phyloP scores from a whole-genome alignment of 2,113 vertebrate species.

The Lamprologus callipterus region DNA sequence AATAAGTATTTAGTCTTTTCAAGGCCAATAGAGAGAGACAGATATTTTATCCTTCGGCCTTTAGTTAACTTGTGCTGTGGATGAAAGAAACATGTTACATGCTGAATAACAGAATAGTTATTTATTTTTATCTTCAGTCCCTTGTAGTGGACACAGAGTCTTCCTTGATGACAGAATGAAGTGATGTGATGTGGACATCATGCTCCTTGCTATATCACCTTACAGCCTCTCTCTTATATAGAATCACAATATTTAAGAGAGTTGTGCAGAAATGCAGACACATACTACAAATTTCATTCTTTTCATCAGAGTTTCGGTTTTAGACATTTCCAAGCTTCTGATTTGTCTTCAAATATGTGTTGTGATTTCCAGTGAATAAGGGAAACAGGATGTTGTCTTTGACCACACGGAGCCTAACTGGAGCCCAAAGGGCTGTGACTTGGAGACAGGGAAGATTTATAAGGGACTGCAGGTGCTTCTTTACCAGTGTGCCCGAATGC shows the following conservation, averaged over 20 bases:
- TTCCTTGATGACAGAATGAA: neutral
- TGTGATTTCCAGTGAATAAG: constrained; percentile 13
- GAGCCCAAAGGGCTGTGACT: neutral
- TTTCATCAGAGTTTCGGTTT: neutral
- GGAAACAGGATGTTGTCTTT: constrained; percentile 22
- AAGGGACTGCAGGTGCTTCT: neutral
- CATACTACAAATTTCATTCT: neutral
- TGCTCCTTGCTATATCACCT: neutral
- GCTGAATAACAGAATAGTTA: neutral
- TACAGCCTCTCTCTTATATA: neutral
- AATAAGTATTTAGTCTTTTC: neutral
- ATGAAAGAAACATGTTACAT: neutral
- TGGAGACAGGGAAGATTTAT: neutral
- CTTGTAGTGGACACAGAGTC: accelerated
- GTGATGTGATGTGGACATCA: neutral
- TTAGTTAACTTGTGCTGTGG: neutral
- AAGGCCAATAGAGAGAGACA: neutral
- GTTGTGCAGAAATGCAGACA: neutral
- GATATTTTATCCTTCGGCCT: neutral
- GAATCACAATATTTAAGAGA: neutral
- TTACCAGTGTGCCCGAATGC: neutral
- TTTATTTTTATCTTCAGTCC: neutral
- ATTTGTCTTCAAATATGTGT: neutral
- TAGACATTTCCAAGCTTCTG: neutral
- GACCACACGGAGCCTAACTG: neutral